Percentiles rank a stretch among this genome's conserved stretches.
Conservation (phyloP, 1,140 invertebrate species). For the Danaus melanippus region DNA sequence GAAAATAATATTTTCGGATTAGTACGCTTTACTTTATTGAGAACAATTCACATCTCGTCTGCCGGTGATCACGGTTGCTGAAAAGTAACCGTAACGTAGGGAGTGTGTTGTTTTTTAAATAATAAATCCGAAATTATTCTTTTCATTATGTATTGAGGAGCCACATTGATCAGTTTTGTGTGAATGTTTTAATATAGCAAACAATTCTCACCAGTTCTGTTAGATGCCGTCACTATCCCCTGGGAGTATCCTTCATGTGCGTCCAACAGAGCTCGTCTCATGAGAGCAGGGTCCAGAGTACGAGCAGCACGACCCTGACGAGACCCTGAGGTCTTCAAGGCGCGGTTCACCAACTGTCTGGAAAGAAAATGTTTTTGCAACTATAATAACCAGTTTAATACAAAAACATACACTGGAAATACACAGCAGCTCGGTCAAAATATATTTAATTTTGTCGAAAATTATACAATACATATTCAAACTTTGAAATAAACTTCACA, state of each 20-base stretch:
- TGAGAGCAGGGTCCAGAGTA: constrained; percentile 80
- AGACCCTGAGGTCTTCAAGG: constrained; percentile 73
- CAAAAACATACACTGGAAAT: too few relatives aligned
- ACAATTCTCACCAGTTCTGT: constrained; percentile 42
- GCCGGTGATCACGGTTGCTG: too few relatives aligned
- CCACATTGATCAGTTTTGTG: neutral
- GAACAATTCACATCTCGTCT: too few relatives aligned
- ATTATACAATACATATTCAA: too few relatives aligned
- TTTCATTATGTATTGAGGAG: neutral
- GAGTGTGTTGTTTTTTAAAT: too few relatives aligned
- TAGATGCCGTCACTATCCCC: constrained; percentile 29
- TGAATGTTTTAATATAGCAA: neutral
- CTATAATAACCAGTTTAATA: neutral
- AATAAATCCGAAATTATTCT: too few relatives aligned
- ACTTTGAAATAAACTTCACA: too few relatives aligned
- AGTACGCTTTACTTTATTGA: too few relatives aligned
- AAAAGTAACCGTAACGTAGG: too few relatives aligned
- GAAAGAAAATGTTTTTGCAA: constrained; percentile 20
- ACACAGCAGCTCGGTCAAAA: too few relatives aligned
- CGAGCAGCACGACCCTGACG: constrained; percentile 75
- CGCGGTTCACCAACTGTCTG: constrained; percentile 58
- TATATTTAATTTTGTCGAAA: too few relatives aligned
- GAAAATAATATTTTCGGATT: too few relatives aligned
- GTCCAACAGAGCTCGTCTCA: constrained; percentile 78
- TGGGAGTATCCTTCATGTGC: constrained; percentile 74